Conservation (phyloP, 2,888 invertebrate species). For the Eristalis arbustorum region DNA sequence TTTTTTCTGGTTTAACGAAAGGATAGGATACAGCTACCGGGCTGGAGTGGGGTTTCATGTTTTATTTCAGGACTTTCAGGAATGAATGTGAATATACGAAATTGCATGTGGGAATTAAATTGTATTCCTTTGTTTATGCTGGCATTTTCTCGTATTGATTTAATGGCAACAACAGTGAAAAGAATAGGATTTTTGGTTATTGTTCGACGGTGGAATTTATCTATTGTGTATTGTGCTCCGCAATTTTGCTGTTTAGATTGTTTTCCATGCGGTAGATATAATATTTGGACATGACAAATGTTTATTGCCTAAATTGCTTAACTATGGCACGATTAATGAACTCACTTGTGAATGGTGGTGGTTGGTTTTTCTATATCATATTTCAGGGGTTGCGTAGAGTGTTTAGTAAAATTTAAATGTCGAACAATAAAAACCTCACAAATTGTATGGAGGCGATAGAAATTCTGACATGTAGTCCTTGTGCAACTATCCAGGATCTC, state of each 20-base stretch:
- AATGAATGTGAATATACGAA: conserved; percentile 62
- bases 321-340: conserved; percentile 28
- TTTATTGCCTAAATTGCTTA: conserved; percentile 52
- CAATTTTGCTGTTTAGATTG: conserved; percentile 7
- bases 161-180: conserved; percentile 60
- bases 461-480: no score
- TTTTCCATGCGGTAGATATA: background rate
- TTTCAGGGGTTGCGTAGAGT: background rate
- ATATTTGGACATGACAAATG: conserved; percentile 43
- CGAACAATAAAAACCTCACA: no score
- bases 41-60: background rate
- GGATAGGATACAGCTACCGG: background rate
- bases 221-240: conserved; percentile 35
- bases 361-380: background rate
- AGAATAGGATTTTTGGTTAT: conserved; percentile 65
- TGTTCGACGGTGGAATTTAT: conserved; percentile 51
- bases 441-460: no score
- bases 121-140: conserved; percentile 62
- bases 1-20: background rate
- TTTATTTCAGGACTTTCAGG: conserved; percentile 26
- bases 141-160: conserved; percentile 60
- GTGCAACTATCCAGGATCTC: no score
- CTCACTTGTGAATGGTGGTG: background rate
- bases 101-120: conserved; percentile 69
- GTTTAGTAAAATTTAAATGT: background rate